A percentile compares a stretch with the other conserved stretches of the same genome.
Conservation (phyloP, 2,888 invertebrate genomes). For the Eristalinus sepulchralis region DNA sequence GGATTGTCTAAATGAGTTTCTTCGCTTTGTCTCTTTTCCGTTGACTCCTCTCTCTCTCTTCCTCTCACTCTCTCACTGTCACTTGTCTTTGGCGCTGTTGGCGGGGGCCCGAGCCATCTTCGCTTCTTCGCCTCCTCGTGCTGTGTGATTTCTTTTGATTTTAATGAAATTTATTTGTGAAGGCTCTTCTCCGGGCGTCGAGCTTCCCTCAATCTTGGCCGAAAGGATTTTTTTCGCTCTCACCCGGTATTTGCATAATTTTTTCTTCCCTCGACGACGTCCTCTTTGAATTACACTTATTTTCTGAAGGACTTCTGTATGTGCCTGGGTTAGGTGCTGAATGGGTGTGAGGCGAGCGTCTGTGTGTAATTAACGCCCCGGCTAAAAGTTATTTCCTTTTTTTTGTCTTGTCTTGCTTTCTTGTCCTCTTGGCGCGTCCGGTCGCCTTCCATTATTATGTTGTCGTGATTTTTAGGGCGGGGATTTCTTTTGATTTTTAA, state of each 20-base stretch:
- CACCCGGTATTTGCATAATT: constrained; percentile 64
- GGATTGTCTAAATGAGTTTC: constrained; percentile 72
- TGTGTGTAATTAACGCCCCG: constrained; percentile 69
- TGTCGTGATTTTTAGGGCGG: constrained; percentile 63
- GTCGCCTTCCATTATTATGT: constrained; percentile 43
- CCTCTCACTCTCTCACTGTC: background rate
- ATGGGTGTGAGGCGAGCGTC: constrained; percentile 7
- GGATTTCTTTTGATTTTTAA: constrained; percentile 71
- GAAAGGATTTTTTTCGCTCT: constrained; percentile 60
- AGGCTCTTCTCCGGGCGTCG: background rate
- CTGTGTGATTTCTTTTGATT: constrained; percentile 70
- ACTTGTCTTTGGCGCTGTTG: background rate
- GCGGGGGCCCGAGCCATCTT: background rate
- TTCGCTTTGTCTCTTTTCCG: constrained; percentile 1
- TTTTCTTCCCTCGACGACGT: constrained; percentile 41
- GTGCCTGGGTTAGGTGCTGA: background rate
- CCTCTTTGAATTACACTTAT: constrained; percentile 67
- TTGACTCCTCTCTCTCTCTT: constrained; percentile 22
- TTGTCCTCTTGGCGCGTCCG: background rate
- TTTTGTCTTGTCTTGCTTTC: constrained; percentile 4
- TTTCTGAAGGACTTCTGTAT: constrained; percentile 55
- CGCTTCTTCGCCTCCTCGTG: constrained; percentile 10
- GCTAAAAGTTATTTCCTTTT: constrained; percentile 34
- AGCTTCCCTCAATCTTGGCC: constrained; percentile 27
- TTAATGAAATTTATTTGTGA: constrained; percentile 70